These are phyloP conservation scores for Grammomys dolichurus DNA, from an alignment of 2,113 vertebrate genomes.

Conservation along the genomic window DNA sequence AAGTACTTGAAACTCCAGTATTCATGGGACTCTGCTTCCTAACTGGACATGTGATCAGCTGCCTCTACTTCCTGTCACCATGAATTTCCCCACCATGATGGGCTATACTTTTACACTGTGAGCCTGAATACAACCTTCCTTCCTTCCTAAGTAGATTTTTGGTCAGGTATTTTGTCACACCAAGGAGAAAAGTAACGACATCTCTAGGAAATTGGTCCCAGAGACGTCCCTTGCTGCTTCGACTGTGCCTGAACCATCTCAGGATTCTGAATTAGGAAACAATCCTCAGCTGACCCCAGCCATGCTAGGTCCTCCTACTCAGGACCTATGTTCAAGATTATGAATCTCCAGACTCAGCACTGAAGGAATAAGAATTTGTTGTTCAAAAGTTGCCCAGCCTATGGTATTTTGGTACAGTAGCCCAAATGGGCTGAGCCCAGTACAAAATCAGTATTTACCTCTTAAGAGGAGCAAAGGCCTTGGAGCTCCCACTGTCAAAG, in stretches of 20 bases:
- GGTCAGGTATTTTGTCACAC: no score
- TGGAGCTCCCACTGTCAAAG: accelerated
- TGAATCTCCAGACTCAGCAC: not conserved
- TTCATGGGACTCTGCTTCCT: not conserved
- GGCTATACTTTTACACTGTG: not conserved
- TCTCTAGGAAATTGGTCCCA: not conserved
- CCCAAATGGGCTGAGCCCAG: not conserved
- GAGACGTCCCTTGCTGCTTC: not conserved
- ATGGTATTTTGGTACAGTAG: not conserved
- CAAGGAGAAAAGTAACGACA: not conserved
- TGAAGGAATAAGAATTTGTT: not conserved
- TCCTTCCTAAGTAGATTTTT: not conserved
- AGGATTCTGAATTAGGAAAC: not conserved
- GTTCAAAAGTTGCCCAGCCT: not conserved
- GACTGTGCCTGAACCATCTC: not conserved
- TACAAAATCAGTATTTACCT: not conserved
- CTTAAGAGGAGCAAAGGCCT: not conserved
- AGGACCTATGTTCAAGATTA: not conserved
- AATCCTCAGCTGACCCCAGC: not conserved
- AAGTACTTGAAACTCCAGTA: no score
- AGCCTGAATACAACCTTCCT: not conserved
- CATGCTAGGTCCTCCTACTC: not conserved
- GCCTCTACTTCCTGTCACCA: not conserved
- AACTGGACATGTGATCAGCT: not conserved
- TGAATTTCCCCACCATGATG: not conserved